A percentile compares a stretch with the other conserved stretches of the same genome.
Conservation (phyloP, 1,140 invertebrate genomes). For the Cherax destructor region DNA sequence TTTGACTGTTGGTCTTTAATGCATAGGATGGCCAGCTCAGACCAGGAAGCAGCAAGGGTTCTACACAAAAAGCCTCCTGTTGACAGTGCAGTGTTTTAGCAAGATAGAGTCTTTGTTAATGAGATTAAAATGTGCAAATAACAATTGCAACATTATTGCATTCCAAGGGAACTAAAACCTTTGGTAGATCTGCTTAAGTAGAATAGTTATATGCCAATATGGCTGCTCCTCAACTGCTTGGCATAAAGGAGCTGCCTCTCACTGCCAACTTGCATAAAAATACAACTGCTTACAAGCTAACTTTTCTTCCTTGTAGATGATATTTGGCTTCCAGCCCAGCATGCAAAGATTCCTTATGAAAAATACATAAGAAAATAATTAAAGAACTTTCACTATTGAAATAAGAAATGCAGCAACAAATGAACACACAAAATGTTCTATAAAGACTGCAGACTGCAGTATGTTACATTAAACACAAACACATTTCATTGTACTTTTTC, state of each 20-base stretch:
- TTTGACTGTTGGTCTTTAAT: constrained; percentile 7
- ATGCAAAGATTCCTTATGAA: constrained; percentile 33
- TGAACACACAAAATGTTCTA: constrained; percentile 18
- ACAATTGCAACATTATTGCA: constrained; percentile 39
- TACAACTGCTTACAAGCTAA: constrained; percentile 1
- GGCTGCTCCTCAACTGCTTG: constrained; percentile 20
- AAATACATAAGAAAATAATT: constrained; percentile 35
- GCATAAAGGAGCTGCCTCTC: constrained; percentile 25
- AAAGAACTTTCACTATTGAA: constrained; percentile 34
- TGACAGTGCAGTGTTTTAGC: constrained; percentile 37
- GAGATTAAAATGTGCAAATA: constrained; percentile 45
- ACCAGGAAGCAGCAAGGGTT: constrained; percentile 42
- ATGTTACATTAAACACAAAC: constrained; percentile 51
- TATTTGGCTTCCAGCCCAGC: constrained; percentile 24
- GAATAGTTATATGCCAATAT: background rate
- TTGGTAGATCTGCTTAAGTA: background rate
- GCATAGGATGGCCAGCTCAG: constrained; percentile 27
- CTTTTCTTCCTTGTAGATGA: constrained; percentile 9
- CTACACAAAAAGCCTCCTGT: constrained; percentile 57
- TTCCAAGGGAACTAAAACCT: constrained; percentile 47
- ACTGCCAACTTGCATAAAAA: constrained; percentile 20
- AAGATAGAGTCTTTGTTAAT: constrained; percentile 22
- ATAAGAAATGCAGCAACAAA: constrained; percentile 31
- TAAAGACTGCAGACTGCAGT: constrained; percentile 44
- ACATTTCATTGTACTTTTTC: constrained; percentile 59